A percentile compares a stretch with the other conserved stretches of the same genome.
Conservation (phyloP, 2,797 vertebrate species). For the Notolabrus celidotus region DNA sequence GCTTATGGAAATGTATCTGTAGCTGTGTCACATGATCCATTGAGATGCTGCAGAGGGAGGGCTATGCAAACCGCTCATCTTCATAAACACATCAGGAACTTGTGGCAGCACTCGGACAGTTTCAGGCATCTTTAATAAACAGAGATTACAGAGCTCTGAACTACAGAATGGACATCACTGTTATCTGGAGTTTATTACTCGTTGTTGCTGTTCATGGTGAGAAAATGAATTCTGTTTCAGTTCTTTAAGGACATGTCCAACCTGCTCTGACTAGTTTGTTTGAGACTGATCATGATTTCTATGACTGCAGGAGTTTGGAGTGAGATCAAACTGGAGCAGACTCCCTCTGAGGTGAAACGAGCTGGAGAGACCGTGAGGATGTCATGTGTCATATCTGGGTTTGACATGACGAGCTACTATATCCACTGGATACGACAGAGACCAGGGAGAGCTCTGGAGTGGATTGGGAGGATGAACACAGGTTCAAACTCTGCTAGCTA, state of each 20-base stretch:
- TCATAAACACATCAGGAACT: conserved; percentile 13
- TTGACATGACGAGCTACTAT: neutral
- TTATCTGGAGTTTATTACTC: conserved; percentile 24
- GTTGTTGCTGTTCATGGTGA: conserved; percentile 18
- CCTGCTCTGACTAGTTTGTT: neutral
- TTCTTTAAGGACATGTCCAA: neutral
- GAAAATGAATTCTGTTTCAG: neutral
- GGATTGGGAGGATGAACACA: neutral
- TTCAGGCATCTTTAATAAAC: neutral
- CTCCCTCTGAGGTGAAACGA: conserved; percentile 25
- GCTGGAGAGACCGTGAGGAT: conserved; percentile 38
- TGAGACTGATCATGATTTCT: neutral
- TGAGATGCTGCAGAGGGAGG: neutral
- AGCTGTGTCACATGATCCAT: neutral
- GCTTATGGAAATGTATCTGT: neutral
- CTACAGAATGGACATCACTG: neutral
- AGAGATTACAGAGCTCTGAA: neutral
- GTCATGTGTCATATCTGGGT: conserved; percentile 36
- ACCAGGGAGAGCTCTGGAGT: conserved; percentile 23
- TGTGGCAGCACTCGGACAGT: neutral
- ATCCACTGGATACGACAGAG: conserved; percentile 22
- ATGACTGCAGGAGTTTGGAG: conserved; percentile 7
- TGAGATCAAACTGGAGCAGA: conserved; percentile 23
- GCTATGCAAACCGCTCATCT: conserved; percentile 5
- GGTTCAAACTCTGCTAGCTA: neutral